phyloP scores from a whole-genome alignment of 2,888 invertebrate species.

The Neoaliturus tenellus region DNA sequence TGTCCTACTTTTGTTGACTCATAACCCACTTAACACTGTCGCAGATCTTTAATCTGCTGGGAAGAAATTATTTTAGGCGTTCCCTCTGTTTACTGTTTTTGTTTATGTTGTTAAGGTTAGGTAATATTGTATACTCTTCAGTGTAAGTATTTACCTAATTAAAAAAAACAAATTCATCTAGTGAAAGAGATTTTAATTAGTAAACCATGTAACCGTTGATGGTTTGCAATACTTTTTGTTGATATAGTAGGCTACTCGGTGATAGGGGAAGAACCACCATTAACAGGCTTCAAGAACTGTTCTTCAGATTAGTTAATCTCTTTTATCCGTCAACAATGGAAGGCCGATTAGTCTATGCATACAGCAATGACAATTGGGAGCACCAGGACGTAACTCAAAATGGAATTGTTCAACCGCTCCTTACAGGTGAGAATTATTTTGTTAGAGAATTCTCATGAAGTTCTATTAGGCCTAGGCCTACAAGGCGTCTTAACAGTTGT shows the following conservation, averaged over 20 bases:
- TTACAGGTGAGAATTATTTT: slow-evolving; percentile 81
- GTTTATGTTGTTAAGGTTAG: slow-evolving; percentile 20
- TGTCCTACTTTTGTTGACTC: slow-evolving; percentile 20
- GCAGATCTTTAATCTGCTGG: background rate
- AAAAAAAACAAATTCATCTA: background rate
- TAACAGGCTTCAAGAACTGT: background rate
- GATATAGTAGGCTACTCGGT: too few species aligned
- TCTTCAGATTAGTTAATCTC: background rate
- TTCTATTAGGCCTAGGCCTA: too few species aligned
- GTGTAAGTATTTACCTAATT: too few species aligned
- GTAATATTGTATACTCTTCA: background rate
- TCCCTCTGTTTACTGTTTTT: slow-evolving; percentile 3
- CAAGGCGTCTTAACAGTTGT: too few species aligned
- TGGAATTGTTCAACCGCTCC: slow-evolving; percentile 91
- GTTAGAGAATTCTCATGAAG: too few species aligned
- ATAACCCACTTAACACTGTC: slow-evolving; percentile 8
- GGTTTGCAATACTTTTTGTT: background rate
- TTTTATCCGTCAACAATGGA: slow-evolving; percentile 30
- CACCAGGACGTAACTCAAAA: slow-evolving; percentile 75
- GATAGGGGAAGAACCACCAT: background rate
- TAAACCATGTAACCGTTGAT: background rate
- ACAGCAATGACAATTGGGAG: slow-evolving; percentile 54
- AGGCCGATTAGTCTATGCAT: slow-evolving; percentile 31
- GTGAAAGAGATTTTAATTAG: background rate
- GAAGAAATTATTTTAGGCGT: background rate